These are phyloP conservation scores for Phylloscopus trochilus DNA, from an alignment of 2,113 vertebrate genomes.

Conservation along the genomic window DNA sequence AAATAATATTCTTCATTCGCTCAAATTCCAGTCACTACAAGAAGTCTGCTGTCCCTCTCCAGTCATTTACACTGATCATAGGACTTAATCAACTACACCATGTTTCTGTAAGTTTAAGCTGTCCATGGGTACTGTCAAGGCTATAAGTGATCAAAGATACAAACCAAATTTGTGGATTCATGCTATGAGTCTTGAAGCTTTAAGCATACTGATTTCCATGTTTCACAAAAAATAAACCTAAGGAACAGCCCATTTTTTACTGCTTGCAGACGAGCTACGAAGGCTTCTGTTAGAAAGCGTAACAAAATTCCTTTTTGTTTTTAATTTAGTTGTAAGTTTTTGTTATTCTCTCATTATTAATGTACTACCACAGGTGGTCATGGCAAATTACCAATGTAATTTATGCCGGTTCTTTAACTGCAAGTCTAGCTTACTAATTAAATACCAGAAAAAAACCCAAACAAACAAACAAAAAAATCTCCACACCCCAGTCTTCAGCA, in stretches of 20 bases:
- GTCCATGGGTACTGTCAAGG: background rate
- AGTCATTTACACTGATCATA: background rate
- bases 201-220: background rate
- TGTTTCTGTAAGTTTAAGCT: background rate
- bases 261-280: background rate
- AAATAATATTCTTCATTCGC: background rate
- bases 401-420: background rate
- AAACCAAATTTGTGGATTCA: background rate
- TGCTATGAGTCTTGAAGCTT: background rate
- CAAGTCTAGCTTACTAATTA: background rate
- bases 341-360: constrained; percentile 21
- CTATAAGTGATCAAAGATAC: background rate
- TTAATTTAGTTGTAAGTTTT: background rate
- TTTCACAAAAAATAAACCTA: background rate
- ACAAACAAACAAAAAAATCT: background rate
- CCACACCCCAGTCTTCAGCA: background rate
- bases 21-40: background rate
- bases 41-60: background rate
- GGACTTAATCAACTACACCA: background rate
- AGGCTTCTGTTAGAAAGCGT: background rate
- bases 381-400: constrained; percentile 15
- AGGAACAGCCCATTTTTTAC: background rate
- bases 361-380: constrained; percentile 5
- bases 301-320: background rate
- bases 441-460: background rate